These are phyloP conservation scores for Calcarius ornatus DNA, from an alignment of 2,113 vertebrate genomes.

Conservation along the genomic window DNA sequence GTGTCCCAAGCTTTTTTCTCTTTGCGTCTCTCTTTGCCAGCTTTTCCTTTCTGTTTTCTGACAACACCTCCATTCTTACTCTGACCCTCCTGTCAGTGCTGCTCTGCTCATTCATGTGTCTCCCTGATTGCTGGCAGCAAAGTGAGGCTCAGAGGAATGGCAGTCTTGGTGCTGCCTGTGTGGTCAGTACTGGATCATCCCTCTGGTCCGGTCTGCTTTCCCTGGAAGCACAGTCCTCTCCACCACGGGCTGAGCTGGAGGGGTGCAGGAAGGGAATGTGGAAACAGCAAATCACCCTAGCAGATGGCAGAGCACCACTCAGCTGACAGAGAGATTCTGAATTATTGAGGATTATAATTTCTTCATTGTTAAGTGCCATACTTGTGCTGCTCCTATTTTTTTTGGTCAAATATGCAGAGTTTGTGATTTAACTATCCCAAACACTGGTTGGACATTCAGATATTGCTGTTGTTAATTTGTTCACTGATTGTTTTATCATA, in stretches of 20 bases:
- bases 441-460: not conserved
- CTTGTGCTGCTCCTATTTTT: not conserved
- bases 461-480: not conserved
- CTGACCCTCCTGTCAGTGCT: not conserved
- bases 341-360: not conserved
- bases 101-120: accelerated
- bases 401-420: not conserved
- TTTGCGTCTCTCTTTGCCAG: not conserved
- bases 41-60: not conserved
- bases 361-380: not conserved
- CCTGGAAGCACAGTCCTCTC: not conserved
- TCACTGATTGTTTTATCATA: not conserved
- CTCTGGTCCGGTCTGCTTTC: not conserved
- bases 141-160: accelerated
- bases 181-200: not conserved
- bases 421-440: not conserved
- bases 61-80: not conserved
- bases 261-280: accelerated
- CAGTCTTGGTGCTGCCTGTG: not conserved
- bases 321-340: not conserved
- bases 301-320: not conserved
- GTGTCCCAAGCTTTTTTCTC: not conserved
- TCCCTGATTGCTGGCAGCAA: not conserved
- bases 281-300: accelerated
- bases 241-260: accelerated